These are phyloP conservation scores for Kryptopterus vitreolus DNA, from an alignment of 2,797 vertebrate species.

Conservation along the genomic window DNA sequence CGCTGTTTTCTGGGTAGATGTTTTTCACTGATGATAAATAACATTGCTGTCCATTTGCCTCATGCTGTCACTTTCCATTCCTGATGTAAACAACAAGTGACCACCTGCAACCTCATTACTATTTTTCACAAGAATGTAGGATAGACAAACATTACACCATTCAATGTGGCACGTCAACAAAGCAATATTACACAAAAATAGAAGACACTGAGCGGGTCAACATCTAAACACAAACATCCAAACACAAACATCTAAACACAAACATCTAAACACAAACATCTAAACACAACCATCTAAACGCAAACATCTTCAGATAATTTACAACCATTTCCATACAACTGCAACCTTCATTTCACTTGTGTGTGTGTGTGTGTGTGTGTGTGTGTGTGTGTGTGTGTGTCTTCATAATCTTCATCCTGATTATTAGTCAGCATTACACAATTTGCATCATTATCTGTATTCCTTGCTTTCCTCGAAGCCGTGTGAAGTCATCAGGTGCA, in stretches of 20 bases:
- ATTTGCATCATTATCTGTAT: neutral
- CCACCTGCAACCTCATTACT: conserved; percentile 39
- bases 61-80: conserved; percentile 40
- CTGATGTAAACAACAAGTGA: conserved; percentile 33
- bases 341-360: neutral
- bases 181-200: neutral
- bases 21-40: conserved; percentile 44
- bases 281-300: no score
- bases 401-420: neutral
- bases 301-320: no score
- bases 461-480: no score
- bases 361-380: no score
- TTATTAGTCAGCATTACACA: neutral
- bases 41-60: conserved; percentile 46
- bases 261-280: no score
- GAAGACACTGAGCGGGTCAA: neutral
- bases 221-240: no score
- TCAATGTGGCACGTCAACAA: neutral
- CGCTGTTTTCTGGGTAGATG: conserved; percentile 43
- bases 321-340: neutral
- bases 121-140: conserved; percentile 13
- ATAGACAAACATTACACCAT: neutral
- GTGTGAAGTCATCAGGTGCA: no score
- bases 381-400: no score
- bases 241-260: no score